Conservation (phyloP, 2,113 vertebrate species). For the Syngnathus scovelli region DNA sequence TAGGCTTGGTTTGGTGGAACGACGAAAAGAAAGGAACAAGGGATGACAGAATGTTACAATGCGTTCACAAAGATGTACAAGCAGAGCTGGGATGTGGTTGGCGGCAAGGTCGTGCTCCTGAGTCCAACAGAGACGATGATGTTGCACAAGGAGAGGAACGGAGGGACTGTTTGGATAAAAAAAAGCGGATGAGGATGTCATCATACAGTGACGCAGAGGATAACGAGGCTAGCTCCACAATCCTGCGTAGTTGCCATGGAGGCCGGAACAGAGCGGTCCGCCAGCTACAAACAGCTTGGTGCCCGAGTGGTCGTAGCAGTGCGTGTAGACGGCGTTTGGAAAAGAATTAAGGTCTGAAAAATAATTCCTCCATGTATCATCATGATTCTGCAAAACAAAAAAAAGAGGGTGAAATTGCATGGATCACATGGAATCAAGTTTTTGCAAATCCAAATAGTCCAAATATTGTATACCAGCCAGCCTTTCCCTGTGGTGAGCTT, state of each 20-base stretch:
- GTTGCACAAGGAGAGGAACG: conserved; percentile 17
- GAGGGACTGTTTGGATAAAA: conserved; percentile 25
- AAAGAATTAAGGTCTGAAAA: conserved; percentile 96
- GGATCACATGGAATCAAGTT: not conserved
- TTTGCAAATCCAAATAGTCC: not conserved
- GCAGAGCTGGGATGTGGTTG: conserved; percentile 34
- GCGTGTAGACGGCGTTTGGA: conserved; percentile 97
- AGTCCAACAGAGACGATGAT: conserved; percentile 46
- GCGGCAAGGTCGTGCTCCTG: conserved; percentile 54
- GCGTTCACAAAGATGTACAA: conserved; percentile 31
- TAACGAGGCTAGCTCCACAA: conserved; percentile 85
- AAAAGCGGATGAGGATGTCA: conserved; percentile 23
- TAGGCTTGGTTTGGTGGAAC: conserved; percentile 5
- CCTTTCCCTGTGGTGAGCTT: conserved; percentile 92
- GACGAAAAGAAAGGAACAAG: conserved; percentile 11
- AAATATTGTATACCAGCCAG: conserved; percentile 82
- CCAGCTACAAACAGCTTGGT: conserved; percentile 97
- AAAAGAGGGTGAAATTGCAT: not conserved
- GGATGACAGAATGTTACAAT: conserved; percentile 14
- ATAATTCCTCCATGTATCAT: conserved; percentile 98
- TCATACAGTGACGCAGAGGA: conserved; percentile 17
- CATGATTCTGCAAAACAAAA: conserved; percentile 79
- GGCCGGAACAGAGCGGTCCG: conserved; percentile 92
- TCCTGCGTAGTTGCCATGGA: conserved; percentile 96
- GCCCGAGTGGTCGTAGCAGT: conserved; percentile 97